Percentiles rank a stretch among this genome's conserved stretches.
These are phyloP conservation scores for Macropus fuliginosus DNA, from an alignment of 2,797 vertebrate species.

Conservation along the genomic window DNA sequence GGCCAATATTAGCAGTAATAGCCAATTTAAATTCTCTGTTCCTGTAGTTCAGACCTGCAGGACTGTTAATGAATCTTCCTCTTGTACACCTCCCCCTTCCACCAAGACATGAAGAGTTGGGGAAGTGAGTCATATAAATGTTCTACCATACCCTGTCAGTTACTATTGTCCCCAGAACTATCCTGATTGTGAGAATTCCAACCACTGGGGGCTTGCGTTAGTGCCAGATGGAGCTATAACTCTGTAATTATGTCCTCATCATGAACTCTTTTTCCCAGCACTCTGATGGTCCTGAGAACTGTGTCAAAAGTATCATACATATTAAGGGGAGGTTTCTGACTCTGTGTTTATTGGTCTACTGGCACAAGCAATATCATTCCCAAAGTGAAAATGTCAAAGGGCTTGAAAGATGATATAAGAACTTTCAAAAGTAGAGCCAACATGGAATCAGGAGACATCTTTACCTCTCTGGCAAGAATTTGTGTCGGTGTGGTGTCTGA, in stretches of 20 bases:
- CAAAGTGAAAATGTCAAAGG: background rate
- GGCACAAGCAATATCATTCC: background rate
- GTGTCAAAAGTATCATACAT: background rate
- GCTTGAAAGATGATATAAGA: background rate
- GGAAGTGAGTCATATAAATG: background rate
- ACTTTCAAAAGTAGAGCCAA: background rate
- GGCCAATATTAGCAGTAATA: background rate
- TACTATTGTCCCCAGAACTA: background rate
- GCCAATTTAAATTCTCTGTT: background rate
- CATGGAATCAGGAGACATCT: background rate
- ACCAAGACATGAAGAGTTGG: background rate
- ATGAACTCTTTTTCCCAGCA: background rate
- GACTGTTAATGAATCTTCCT: background rate
- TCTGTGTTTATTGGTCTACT: background rate
- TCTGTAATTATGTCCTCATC: background rate
- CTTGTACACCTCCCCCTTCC: background rate
- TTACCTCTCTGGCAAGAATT: slow-evolving; percentile 95
- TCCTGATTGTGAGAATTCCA: background rate
- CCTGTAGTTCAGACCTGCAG: background rate
- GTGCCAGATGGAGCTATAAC: background rate
- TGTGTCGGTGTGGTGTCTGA: slow-evolving; percentile 94
- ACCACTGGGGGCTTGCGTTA: background rate
- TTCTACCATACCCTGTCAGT: background rate
- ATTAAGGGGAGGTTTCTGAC: background rate
- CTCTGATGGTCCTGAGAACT: background rate